Conservation (phyloP, 2,888 invertebrate genomes). For the Sisyra nigra region DNA sequence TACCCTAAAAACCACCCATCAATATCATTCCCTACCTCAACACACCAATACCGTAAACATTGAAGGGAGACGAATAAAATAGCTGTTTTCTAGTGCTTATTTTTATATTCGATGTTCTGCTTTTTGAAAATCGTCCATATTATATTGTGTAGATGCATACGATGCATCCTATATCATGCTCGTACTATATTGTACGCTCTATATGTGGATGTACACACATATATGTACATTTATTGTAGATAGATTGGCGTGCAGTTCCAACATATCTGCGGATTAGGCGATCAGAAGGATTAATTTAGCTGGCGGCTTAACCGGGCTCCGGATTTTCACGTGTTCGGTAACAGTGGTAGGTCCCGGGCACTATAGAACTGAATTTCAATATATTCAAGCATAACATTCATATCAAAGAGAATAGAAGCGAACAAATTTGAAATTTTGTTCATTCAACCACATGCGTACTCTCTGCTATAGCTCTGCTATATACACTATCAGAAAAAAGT, state of each 20-base stretch:
- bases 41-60: too few relatives aligned
- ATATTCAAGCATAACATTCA: not conserved
- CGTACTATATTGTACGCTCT: not conserved
- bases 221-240: constrained; percentile 18
- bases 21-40: too few relatives aligned
- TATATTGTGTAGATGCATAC: not conserved
- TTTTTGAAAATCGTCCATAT: not conserved
- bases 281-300: constrained; percentile 36
- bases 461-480: too few relatives aligned
- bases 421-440: too few relatives aligned
- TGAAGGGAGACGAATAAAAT: not conserved
- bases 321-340: constrained; percentile 8
- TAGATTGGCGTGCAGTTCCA: constrained; percentile 43
- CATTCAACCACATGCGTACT: too few relatives aligned
- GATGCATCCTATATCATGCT: not conserved
- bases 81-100: not conserved
- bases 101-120: not conserved
- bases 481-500: too few relatives aligned
- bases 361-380: too few relatives aligned
- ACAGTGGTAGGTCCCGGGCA: too few relatives aligned
- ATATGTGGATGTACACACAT: not conserved
- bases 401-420: too few relatives aligned
- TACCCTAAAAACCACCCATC: too few relatives aligned
- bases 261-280: constrained; percentile 49
- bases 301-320: constrained; percentile 6